Conservation (phyloP, 1,140 invertebrate species). For the Lucilia cuprina region DNA sequence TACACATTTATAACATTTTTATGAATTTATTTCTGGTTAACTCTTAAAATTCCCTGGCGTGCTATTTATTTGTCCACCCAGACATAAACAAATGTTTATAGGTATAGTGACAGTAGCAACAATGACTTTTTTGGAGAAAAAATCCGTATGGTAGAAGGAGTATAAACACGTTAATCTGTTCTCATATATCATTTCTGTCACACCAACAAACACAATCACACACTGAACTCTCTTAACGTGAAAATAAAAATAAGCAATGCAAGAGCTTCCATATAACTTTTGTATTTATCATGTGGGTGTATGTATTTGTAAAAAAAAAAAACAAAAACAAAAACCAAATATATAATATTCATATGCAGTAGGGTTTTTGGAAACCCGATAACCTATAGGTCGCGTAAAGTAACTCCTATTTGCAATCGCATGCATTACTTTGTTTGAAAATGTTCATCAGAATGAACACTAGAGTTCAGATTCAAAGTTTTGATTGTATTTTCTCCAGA, state of each 20-base stretch:
- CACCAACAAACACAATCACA: not conserved
- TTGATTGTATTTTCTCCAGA: too few relatives aligned
- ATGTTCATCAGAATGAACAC: too few relatives aligned
- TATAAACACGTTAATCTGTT: conserved; percentile 31
- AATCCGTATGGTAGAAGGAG: conserved; percentile 31
- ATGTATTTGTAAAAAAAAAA: too few relatives aligned
- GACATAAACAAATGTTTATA: conserved; percentile 25
- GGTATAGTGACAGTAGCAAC: conserved; percentile 26
- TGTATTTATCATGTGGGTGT: not conserved
- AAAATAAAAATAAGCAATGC: not conserved
- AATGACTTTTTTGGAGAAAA: conserved; percentile 25
- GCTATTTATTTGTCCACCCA: not conserved
- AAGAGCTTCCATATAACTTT: not conserved
- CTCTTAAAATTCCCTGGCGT: not conserved
- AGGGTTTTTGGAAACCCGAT: too few relatives aligned
- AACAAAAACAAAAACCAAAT: too few relatives aligned
- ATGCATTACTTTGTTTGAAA: too few relatives aligned
- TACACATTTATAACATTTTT: too few relatives aligned
- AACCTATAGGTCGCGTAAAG: too few relatives aligned
- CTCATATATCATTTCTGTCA: conserved; percentile 32
- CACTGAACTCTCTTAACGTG: not conserved
- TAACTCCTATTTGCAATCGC: too few relatives aligned
- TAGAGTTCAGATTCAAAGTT: too few relatives aligned
- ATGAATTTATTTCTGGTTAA: too few relatives aligned
- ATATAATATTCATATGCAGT: too few relatives aligned